A percentile compares a stretch with the other conserved stretches of the same genome.
These are phyloP conservation scores for Onychostruthus taczanowskii DNA, from an alignment of 2,113 vertebrate species.

Conservation along the genomic window DNA sequence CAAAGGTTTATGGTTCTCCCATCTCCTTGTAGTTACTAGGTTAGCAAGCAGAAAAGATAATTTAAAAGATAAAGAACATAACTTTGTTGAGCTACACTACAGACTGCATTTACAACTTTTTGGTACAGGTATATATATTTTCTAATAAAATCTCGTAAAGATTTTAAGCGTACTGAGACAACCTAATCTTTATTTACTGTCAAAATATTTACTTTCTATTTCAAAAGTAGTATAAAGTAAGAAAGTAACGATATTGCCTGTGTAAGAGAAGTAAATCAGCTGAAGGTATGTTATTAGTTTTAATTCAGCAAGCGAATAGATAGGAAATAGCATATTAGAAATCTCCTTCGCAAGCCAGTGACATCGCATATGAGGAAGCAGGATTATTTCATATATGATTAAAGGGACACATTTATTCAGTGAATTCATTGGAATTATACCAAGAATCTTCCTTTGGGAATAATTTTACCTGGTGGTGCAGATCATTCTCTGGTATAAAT, in stretches of 20 bases:
- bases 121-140: background rate
- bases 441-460: background rate
- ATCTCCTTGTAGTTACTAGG: background rate
- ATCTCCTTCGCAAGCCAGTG: background rate
- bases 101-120: background rate
- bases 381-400: background rate
- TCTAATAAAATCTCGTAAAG: background rate
- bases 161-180: background rate
- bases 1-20: background rate
- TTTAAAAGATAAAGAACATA: background rate
- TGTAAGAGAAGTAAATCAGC: background rate
- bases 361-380: background rate
- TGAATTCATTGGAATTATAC: background rate
- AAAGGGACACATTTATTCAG: constrained; percentile 11
- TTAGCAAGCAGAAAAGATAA: background rate
- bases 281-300: background rate
- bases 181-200: background rate
- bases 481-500: background rate
- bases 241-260: background rate
- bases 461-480: background rate
- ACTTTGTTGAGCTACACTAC: background rate
- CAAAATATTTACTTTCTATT: background rate
- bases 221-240: background rate
- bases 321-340: background rate
- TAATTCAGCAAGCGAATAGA: background rate